Evolutionary conservation across 2,797 vertebrate genomes (phyloP).

Genomic region (Clamator glandarius): DNA sequence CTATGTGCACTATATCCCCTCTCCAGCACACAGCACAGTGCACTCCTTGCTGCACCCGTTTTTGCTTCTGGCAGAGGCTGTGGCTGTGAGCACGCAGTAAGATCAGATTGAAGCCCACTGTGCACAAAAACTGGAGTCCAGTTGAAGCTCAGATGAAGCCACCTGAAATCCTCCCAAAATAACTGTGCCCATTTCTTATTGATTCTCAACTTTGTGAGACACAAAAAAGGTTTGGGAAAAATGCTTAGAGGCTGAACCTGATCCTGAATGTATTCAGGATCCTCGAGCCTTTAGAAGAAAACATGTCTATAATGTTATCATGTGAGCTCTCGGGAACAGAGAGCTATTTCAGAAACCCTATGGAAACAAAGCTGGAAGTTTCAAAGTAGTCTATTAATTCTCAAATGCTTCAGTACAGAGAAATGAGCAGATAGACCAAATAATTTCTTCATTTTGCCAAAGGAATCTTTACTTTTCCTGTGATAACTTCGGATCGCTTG

Average conservation of each 20-base stretch:
- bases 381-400: neutral
- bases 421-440: neutral
- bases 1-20: neutral
- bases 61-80: neutral
- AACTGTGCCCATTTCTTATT: neutral
- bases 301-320: neutral
- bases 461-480: neutral
- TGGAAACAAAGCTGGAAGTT: neutral
- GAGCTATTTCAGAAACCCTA: neutral
- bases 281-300: neutral
- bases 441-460: neutral
- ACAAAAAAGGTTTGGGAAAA: neutral
- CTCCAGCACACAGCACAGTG: fast-evolving
- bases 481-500: neutral
- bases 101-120: neutral
- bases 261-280: neutral
- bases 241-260: neutral
- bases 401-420: neutral
- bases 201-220: neutral
- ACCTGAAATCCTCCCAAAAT: neutral
- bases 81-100: neutral
- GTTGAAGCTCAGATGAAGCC: neutral
- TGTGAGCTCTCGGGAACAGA: neutral
- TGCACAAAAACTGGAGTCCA: neutral
- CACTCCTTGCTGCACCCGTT: fast-evolving